These are phyloP conservation scores for Chloropsis cyanopogon DNA, from an alignment of 2,113 vertebrate genomes.

Conservation along the genomic window DNA sequence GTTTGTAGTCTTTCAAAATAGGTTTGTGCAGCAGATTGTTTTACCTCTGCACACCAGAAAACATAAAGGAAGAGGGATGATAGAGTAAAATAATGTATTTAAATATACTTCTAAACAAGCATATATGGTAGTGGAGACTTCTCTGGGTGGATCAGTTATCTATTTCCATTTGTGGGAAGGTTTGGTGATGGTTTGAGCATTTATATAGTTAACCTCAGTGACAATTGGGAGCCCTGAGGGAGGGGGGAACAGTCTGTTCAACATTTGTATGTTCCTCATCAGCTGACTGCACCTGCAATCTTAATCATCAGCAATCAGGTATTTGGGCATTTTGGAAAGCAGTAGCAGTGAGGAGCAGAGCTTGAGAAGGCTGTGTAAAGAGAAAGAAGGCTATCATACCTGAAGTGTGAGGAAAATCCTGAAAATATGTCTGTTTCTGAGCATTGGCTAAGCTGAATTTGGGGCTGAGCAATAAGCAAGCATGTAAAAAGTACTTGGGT, in stretches of 20 bases:
- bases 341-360: neutral
- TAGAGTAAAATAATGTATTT: neutral
- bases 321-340: neutral
- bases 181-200: neutral
- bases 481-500: neutral
- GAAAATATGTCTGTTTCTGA: neutral
- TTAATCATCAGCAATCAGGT: rapidly evolving
- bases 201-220: neutral
- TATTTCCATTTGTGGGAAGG: neutral
- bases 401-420: neutral
- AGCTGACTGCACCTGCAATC: neutral
- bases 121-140: neutral
- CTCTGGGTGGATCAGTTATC: neutral
- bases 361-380: neutral
- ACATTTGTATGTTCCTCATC: neutral
- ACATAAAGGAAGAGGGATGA: neutral
- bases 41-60: neutral
- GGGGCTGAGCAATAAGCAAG: neutral
- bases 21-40: neutral
- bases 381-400: neutral
- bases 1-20: neutral
- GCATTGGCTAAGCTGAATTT: neutral
- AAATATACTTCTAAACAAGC: neutral
- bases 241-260: neutral
- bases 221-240: neutral